These are phyloP conservation scores for Noturus placidus DNA, from an alignment of 2,113 vertebrate genomes.

Conservation along the genomic window DNA sequence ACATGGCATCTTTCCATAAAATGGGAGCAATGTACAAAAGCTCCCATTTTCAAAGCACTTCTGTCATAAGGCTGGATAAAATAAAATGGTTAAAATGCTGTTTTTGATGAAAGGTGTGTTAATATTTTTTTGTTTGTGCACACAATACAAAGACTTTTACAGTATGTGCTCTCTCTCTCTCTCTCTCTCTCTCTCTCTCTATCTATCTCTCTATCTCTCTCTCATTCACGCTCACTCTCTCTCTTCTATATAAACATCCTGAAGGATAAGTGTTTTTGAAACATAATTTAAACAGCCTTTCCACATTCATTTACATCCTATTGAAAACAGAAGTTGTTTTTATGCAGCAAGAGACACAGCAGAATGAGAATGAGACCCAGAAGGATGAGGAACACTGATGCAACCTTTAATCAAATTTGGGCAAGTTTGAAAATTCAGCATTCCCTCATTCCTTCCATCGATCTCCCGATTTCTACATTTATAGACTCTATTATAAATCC, in stretches of 20 bases:
- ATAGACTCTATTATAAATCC: conserved; percentile 30
- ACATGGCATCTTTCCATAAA: no score
- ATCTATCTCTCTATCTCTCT: background rate
- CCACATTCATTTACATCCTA: conserved; percentile 32
- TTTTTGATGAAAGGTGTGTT: conserved; percentile 3
- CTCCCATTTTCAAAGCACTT: background rate
- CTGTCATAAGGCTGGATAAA: background rate
- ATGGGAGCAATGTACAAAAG: background rate
- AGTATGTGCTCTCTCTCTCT: background rate
- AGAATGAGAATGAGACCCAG: conserved; percentile 25
- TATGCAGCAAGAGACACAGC: background rate
- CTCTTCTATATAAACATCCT: conserved; percentile 1
- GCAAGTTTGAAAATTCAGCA: conserved; percentile 43
- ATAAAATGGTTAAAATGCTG: background rate
- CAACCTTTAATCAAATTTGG: conserved; percentile 45
- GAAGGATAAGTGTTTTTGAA: conserved; percentile 16
- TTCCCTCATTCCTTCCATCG: conserved; percentile 18
- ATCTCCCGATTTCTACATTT: conserved; percentile 25
- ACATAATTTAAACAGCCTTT: conserved; percentile 17
- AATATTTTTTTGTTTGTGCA: background rate
- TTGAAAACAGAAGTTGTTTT: conserved; percentile 21
- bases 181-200: background rate
- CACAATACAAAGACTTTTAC: background rate
- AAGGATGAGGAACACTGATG: conserved; percentile 36
- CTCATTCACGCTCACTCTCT: background rate